Base-by-base conservation (phyloP, 2,888 invertebrate genomes). In the Dryocosmus kuriphilus region DNA sequence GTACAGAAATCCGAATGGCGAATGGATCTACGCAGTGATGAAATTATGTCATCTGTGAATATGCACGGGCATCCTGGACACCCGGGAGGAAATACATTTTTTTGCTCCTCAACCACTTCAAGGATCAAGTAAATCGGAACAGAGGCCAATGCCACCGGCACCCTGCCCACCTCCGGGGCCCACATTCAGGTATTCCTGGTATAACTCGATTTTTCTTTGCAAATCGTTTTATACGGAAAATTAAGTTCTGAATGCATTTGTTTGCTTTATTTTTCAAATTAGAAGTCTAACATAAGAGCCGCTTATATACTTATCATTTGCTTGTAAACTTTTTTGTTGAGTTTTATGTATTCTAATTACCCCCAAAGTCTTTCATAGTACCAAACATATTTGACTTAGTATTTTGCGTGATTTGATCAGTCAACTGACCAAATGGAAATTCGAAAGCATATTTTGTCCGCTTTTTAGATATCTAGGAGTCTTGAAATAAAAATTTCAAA, bases 121-220 rank as follows among this genome's bases (percentile, higher is more conserved):
- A 79, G 91, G 93, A 27, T 89, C 93, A 30, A 92, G 93, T 81
- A 93, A 93, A 87, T 91, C 91, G 35, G 91, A 91, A 85, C 92
- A 93, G 61, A 89, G 91, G 82, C 91, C 91, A 46, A 87, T 91
- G 73, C 91, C 91, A 65, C 91, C 91, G 74, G 94, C 94, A 61
- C 93, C 94, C 77, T 94, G 94, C 75, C 94, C 94, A 78, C 94
- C 94, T 19, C 94, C 94, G 89, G 67, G 67, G 67, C 94, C 95
- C 80, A 94, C 95, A 90, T 95, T 95, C 92, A 96, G 96, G 94
- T 96, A 96, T 93, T 96, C 94, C 95, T 89, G 90, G 67, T 89
- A 89, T 89, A 89, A 87, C 88, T 86, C 88, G 84, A 86, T 82
- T 86, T 83, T 82, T 67, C 41, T 30, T 46, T 67, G 67, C 67